Evolutionary conservation across 2,888 invertebrate species (phyloP).

Genomic region (Pristionchus mayeri): DNA sequence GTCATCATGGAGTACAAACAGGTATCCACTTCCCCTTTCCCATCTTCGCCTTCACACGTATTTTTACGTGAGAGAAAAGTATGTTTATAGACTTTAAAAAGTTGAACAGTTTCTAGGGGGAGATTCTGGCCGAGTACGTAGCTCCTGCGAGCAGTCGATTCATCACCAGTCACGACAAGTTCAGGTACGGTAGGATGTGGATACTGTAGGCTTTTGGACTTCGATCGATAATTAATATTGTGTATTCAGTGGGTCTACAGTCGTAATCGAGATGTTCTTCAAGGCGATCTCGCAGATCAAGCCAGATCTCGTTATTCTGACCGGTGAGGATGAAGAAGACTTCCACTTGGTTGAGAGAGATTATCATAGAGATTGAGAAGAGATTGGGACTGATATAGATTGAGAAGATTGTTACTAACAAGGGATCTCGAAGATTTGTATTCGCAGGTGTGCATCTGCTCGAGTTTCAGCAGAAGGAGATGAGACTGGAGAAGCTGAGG

Average conservation of each 20-base stretch:
- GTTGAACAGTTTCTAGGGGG: constrained; percentile 70
- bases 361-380: too few species aligned
- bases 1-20: constrained; percentile 79
- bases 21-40: background rate
- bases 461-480: constrained; percentile 76
- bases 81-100: too few species aligned
- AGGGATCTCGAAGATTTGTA: too few species aligned
- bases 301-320: constrained; percentile 78
- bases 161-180: constrained; percentile 78
- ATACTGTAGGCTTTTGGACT: background rate
- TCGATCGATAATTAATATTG: background rate
- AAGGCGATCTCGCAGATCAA: constrained; percentile 74
- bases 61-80: background rate
- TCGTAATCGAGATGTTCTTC: constrained; percentile 78
- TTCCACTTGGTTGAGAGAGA: too few species aligned
- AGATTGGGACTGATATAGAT: too few species aligned
- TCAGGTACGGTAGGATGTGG: constrained; percentile 69
- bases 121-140: constrained; percentile 76
- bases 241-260: constrained; percentile 70
- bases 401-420: too few species aligned
- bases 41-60: background rate
- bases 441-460: constrained; percentile 77
- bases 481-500: constrained; percentile 74
- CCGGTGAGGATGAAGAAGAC: constrained; percentile 65
- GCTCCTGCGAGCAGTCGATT: constrained; percentile 78